phyloP scores from a whole-genome alignment of 1,140 invertebrate species.

The Bilobella aurantiaca region DNA sequence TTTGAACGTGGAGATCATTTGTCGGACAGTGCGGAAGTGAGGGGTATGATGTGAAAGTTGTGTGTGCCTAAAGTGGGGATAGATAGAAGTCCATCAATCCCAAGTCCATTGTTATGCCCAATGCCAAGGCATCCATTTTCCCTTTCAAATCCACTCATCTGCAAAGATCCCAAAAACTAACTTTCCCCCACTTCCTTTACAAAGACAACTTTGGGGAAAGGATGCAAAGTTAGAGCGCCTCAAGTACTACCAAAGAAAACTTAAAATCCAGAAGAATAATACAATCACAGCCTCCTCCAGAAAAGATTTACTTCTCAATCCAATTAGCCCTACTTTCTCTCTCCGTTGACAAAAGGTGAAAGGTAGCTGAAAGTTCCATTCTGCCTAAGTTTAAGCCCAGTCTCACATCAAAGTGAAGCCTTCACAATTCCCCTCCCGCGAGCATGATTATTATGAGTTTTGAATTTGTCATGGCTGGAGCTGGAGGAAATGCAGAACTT shows the following conservation, averaged over 20 bases:
- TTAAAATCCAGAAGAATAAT: not conserved
- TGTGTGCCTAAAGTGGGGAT: no score
- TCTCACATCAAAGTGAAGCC: no score
- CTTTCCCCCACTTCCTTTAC: no score
- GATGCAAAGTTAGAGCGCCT: no score
- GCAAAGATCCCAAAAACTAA: no score
- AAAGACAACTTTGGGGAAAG: no score
- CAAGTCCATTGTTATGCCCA: conserved; percentile 20
- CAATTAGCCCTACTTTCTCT: conserved; percentile 3
- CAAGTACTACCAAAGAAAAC: conserved; percentile 1
- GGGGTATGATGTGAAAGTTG: conserved; percentile 31
- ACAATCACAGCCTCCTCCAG: not conserved
- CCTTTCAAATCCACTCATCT: conserved; percentile 28
- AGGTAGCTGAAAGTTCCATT: not conserved
- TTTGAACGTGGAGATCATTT: conserved; percentile 21
- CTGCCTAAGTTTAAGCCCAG: not conserved
- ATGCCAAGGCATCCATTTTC: no score
- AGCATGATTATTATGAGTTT: conserved; percentile 28
- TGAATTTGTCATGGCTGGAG: conserved; percentile 28
- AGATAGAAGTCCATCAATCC: conserved; percentile 35
- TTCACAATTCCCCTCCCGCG: not conserved
- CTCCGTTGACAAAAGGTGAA: not conserved
- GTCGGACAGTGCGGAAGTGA: conserved; percentile 32
- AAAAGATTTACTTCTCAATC: not conserved
- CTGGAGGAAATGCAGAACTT: conserved; percentile 23